Base-by-base conservation (phyloP, 1,140 invertebrate genomes). In the Pomacea maculata region DNA sequence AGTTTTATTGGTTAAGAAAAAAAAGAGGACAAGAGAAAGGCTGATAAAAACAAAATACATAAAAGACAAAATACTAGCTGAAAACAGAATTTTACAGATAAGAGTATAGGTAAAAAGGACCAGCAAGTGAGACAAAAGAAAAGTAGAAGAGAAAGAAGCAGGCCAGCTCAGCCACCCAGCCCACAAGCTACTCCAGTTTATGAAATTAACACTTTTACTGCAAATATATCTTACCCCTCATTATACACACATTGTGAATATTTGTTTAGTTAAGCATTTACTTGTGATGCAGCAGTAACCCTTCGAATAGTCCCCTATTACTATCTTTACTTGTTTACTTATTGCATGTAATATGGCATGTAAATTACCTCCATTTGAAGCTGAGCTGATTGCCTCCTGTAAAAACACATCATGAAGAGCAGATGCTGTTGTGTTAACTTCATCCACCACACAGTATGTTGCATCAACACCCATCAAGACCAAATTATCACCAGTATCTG, bases 371-470 rank as follows among this genome's bases (percentile, higher is more conserved):
- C 57, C 57, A 61, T 61, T 61, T 61, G 11, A 11, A 61, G 57
- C 57, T 61, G 57, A 61, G 11, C 57, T 61, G 11, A 61, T 17
- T 61, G 57, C 57, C 52, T 45, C 25, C 21, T 54, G 25, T 52
- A 78, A 67, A 15, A 70, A 78, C n/a, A 54, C 21, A 65, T 78
- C 77, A 25, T 57, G 61, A 45, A 78, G 12, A 17, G 76, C 57
- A 14, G 75, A 55, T 14, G 67, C 17, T 17, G 77, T 78, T 64
- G 77, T 78, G 25, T 78, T 65, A 14, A 78, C 64, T 64, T 78
- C 77, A 52, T 78, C 77, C 34, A 78, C 77, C 64, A 78, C 77
- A 78, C 77, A 78, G n/a, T 78, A 78, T 55, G 77, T 78, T 11
- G 77, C 77, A 29, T 78, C 77, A 64, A 71, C 77, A 6, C 77